Evolutionary conservation across 2,113 vertebrate species (phyloP).

Genomic region (Laticauda laticaudata): DNA sequence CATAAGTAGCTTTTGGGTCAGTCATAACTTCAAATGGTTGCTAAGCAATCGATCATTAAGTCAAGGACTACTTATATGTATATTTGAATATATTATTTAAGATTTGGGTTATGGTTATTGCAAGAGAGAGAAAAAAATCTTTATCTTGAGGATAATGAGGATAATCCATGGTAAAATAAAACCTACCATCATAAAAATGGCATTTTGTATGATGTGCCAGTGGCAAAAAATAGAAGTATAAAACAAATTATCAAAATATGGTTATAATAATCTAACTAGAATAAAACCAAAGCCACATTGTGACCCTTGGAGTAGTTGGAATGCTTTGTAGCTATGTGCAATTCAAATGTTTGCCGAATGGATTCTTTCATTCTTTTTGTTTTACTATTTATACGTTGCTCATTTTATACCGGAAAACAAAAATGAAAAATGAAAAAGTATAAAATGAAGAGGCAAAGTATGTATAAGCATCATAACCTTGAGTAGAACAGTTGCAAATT

Average conservation of each 20-base stretch:
- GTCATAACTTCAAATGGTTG: too few species aligned
- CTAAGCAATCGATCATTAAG: too few species aligned
- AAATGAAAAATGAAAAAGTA: too few species aligned
- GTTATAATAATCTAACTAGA: neutral
- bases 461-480: too few species aligned
- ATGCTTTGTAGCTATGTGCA: neutral
- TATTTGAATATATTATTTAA: conserved; percentile 42
- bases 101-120: conserved; percentile 34
- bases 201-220: too few species aligned
- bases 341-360: neutral
- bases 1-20: too few species aligned
- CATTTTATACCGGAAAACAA: neutral
- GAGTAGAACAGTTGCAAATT: too few species aligned
- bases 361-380: neutral
- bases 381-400: neutral
- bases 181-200: neutral
- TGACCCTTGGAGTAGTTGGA: neutral
- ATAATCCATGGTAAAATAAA: neutral
- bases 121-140: neutral
- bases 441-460: too few species aligned
- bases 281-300: neutral
- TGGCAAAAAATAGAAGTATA: neutral
- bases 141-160: neutral
- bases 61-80: neutral
- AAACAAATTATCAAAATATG: neutral